Conservation (phyloP, 2,113 vertebrate genomes). For the Rafetus swinhoei region DNA sequence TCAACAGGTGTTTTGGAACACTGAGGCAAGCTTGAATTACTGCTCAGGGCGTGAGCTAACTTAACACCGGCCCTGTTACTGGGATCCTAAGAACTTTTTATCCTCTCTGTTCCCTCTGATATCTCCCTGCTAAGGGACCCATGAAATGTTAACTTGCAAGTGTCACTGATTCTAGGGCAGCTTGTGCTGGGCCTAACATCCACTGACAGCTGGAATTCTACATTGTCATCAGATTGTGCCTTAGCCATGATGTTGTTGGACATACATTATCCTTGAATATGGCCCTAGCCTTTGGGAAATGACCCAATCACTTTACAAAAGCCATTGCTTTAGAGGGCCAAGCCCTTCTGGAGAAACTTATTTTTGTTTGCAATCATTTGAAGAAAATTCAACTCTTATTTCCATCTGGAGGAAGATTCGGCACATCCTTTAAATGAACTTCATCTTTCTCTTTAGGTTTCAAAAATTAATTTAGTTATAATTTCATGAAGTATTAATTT, state of each 20-base stretch:
- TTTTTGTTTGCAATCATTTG: too few relatives aligned
- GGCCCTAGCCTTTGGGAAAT: background rate
- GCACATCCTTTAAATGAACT: background rate
- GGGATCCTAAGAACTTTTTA: background rate
- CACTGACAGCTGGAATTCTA: background rate
- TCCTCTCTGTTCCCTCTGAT: background rate
- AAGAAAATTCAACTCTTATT: too few relatives aligned
- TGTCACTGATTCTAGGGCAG: background rate
- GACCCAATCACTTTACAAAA: conserved; percentile 32
- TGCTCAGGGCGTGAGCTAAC: background rate
- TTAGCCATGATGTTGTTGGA: background rate
- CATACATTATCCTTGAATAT: background rate
- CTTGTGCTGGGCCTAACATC: background rate
- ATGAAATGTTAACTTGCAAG: background rate
- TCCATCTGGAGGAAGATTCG: too few relatives aligned
- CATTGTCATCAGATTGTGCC: conserved; percentile 10
- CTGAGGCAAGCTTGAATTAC: background rate
- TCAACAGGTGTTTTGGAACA: too few relatives aligned
- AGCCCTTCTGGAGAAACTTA: background rate
- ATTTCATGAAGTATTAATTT: conserved; percentile 57
- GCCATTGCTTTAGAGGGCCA: background rate
- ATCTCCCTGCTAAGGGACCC: background rate
- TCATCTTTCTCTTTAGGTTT: conserved; percentile 25
- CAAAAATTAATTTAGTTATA: conserved; percentile 24
- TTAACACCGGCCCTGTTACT: background rate